phyloP scores from a whole-genome alignment of 1,140 invertebrate genomes.

The Harpegnathos saltator region DNA sequence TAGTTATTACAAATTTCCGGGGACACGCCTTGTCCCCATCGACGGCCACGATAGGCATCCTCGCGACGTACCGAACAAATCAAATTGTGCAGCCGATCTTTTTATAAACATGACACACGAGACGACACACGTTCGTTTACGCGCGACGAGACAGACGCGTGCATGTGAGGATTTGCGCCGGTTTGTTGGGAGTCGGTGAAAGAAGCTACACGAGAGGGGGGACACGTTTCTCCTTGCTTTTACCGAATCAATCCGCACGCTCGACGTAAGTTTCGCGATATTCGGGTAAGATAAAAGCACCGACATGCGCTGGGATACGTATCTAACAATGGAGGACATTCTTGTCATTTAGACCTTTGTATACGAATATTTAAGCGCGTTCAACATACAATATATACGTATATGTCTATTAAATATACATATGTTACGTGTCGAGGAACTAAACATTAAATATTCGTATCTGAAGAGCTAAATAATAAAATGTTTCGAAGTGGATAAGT shows the following conservation, averaged over 20 bases:
- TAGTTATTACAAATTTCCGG: slow-evolving; percentile 47
- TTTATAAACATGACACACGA: slow-evolving; percentile 43
- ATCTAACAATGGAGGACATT: too few relatives aligned
- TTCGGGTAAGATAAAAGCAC: too few relatives aligned
- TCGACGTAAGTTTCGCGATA: not conserved
- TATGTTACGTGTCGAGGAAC: too few relatives aligned
- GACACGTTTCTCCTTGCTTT: not conserved
- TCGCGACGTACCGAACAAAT: slow-evolving; percentile 61
- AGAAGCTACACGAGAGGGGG: not conserved
- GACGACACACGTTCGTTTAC: slow-evolving; percentile 9
- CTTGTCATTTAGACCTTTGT: too few relatives aligned
- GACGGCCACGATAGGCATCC: slow-evolving; percentile 2
- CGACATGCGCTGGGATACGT: too few relatives aligned
- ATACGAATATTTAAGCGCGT: too few relatives aligned
- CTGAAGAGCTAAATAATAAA: too few relatives aligned
- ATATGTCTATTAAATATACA: too few relatives aligned
- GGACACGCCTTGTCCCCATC: slow-evolving; percentile 9
- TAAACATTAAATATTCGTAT: too few relatives aligned
- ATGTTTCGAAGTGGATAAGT: too few relatives aligned
- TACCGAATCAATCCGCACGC: not conserved
- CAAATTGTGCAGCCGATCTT: slow-evolving; percentile 66
- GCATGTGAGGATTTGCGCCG: not conserved
- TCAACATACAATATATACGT: too few relatives aligned
- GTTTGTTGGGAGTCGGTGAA: not conserved
- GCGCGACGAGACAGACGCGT: not conserved